These are phyloP conservation scores for Gadus chalcogrammus DNA, from an alignment of 2,113 vertebrate genomes.

Conservation along the genomic window DNA sequence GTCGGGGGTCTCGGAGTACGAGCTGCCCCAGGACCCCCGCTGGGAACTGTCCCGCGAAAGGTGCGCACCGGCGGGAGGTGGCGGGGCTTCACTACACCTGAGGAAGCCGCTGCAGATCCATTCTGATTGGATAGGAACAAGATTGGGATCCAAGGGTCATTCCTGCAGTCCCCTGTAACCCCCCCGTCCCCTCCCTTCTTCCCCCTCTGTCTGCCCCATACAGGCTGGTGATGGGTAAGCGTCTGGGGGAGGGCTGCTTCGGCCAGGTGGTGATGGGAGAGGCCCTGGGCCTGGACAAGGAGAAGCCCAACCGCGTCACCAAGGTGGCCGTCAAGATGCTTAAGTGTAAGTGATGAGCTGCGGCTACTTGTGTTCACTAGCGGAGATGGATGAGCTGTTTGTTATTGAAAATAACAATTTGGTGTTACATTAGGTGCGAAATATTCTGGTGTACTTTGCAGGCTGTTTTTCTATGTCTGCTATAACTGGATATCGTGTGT, in stretches of 20 bases:
- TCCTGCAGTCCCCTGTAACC: background rate
- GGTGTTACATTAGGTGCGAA: background rate
- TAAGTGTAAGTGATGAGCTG: slow-evolving; percentile 80
- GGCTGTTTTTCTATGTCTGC: too few relatives aligned
- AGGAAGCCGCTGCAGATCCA: background rate
- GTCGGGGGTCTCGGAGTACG: slow-evolving; percentile 93
- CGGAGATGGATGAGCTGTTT: background rate
- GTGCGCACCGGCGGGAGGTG: slow-evolving; percentile 56
- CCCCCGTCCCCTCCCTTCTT: background rate
- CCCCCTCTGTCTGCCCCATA: background rate
- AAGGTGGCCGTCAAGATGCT: slow-evolving; percentile 98
- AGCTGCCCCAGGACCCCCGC: slow-evolving; percentile 94
- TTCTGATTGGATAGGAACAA: background rate
- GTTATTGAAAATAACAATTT: background rate
- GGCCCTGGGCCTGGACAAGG: slow-evolving; percentile 91
- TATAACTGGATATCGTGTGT: too few relatives aligned
- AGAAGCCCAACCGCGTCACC: slow-evolving; percentile 89
- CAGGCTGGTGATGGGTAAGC: slow-evolving; percentile 93
- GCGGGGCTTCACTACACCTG: background rate
- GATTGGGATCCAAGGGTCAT: background rate
- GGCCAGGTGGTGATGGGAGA: slow-evolving; percentile 96
- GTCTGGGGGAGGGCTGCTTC: slow-evolving; percentile 95
- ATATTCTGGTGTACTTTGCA: too few relatives aligned
- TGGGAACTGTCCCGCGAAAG: slow-evolving; percentile 91
- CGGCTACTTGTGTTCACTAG: background rate